Evolutionary conservation across 2,888 invertebrate genomes (phyloP).

Genomic region (Slavum lentiscoides): DNA sequence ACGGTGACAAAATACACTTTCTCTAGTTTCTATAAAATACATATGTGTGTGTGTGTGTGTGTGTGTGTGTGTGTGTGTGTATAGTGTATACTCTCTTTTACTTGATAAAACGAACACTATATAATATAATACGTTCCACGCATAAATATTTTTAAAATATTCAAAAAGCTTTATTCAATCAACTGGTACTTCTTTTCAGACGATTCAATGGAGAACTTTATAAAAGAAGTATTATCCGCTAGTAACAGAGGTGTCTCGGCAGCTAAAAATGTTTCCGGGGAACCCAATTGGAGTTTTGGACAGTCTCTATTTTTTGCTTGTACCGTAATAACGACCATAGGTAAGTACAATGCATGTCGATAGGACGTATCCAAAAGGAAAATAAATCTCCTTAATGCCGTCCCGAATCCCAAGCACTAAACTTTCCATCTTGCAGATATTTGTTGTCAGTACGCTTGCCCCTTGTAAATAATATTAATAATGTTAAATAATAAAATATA

Average conservation of each 20-base stretch:
- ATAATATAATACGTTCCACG: neutral
- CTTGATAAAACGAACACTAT: slow-evolving; percentile 8
- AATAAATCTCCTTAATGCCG: neutral
- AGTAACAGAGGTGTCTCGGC: slow-evolving; percentile 79
- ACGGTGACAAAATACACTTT: neutral
- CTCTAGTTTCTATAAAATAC: neutral
- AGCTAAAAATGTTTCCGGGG: slow-evolving; percentile 73
- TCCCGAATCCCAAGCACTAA: neutral
- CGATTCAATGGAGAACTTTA: slow-evolving; percentile 72
- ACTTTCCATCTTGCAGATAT: no score
- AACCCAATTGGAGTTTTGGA: slow-evolving; percentile 88
- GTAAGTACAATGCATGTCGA: slow-evolving; percentile 61
- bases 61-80: no score
- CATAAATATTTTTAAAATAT: neutral
- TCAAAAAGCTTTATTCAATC: slow-evolving; percentile 6
- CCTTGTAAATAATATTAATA: no score
- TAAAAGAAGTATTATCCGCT: slow-evolving; percentile 73
- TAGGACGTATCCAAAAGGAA: neutral
- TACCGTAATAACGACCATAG: slow-evolving; percentile 87
- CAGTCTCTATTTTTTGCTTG: slow-evolving; percentile 86
- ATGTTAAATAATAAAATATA: no score
- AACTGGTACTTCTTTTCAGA: slow-evolving; percentile 63
- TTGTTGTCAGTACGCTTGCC: no score
- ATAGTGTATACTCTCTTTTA: neutral
- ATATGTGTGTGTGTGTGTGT: no score